Evolutionary conservation across 2,113 vertebrate species (phyloP).

Genomic region (Elgaria multicarinata): DNA sequence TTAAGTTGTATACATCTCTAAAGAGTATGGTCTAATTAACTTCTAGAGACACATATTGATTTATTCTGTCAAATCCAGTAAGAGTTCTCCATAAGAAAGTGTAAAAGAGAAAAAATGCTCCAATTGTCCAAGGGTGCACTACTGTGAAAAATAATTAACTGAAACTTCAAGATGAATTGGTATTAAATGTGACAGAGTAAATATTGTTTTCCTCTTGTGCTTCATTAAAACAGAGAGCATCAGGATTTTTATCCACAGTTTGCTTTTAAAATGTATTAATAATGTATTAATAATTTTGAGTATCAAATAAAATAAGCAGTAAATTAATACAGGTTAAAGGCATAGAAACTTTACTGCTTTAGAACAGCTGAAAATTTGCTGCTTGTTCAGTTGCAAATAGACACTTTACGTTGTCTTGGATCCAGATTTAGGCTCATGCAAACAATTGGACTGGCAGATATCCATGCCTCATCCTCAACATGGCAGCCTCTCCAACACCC

Average conservation of each 20-base stretch:
- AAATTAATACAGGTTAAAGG: conserved; percentile 25
- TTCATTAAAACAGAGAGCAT: conserved; percentile 39
- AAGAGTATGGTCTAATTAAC: conserved; percentile 33
- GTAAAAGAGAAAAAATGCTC: neutral
- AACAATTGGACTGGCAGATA: too few species aligned
- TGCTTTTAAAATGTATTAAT: conserved; percentile 39
- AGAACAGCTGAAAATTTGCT: neutral
- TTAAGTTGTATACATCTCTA: conserved; percentile 14
- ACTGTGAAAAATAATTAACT: conserved; percentile 27
- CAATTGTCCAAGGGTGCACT: accelerated
- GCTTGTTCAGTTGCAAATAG: conserved; percentile 17
- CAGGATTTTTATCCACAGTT: conserved; percentile 20
- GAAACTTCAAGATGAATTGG: conserved; percentile 28
- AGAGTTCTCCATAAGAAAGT: neutral
- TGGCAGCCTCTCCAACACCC: too few species aligned
- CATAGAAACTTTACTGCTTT: neutral
- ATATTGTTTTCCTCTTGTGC: conserved; percentile 26
- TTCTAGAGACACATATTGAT: conserved; percentile 24
- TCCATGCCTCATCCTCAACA: too few species aligned
- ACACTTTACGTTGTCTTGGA: conserved; percentile 3
- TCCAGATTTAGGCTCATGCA: too few species aligned
- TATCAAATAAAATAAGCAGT: conserved; percentile 21
- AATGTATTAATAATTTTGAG: conserved; percentile 24
- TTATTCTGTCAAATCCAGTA: conserved; percentile 9
- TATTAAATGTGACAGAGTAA: conserved; percentile 33